Base-by-base conservation (phyloP, 2,888 invertebrate genomes). In the Metalampra italica region DNA sequence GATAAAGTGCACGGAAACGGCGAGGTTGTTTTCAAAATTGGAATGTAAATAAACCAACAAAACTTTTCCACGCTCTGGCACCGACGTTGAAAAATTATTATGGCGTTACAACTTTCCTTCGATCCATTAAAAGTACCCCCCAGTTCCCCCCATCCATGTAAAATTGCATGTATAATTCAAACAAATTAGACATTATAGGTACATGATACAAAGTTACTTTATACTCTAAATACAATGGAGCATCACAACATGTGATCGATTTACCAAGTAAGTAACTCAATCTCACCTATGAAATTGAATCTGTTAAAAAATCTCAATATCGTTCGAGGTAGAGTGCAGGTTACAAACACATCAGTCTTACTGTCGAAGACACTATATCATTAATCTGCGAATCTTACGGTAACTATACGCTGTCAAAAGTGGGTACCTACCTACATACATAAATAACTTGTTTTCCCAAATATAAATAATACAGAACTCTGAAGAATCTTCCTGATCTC, bases 51-150 rank as follows among this genome's bases (percentile, higher is more conserved):
- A 40, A 46, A 47, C 43, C 47, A 38, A 32, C 29, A 29, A 36
- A 53, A 47, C 39, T 52, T 49, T 52, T 32, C 43, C 13, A 44
- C 46, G 38, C 54, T n/a, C n/a, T 54, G 54, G 38, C 37, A 36
- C 30, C 41, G 54, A 54, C 54, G 49, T 51, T 51, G 51, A 54
- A 49, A 54, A 49, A 51, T 54, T 48, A 48, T 46, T 45, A 46
- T 43, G 40, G 29, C 14, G 37, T 39, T 40, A 41, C 38, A 52
- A 48, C 46, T 49, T 40, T 13, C 1, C 9, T 29, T 38, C 12
- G 11, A 46, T 40, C 49, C 50, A 46, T 50, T 43, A 42, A 34
- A 38, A 43, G 40, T 40, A 40, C n/a, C n/a, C n/a, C n/a, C n/a
- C n/a, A n/a, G n/a, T n/a, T n/a, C n/a, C n/a, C n/a, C n/a, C n/a